phyloP scores from a whole-genome alignment of 2,888 invertebrate genomes.

The Theretra japonica region DNA sequence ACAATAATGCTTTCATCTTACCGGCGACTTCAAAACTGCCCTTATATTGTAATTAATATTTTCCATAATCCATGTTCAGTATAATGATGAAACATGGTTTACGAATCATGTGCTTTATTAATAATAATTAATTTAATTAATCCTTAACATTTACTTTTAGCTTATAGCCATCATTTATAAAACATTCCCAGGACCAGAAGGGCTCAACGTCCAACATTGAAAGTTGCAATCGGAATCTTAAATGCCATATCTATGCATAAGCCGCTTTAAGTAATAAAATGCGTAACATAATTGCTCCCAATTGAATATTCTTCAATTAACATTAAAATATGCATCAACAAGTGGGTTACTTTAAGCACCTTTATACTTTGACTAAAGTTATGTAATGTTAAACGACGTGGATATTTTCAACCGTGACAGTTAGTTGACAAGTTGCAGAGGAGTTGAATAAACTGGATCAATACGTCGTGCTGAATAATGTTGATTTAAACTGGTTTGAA shows the following conservation, averaged over 20 bases:
- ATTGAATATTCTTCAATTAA: slow-evolving; percentile 17
- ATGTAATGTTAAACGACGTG: slow-evolving; percentile 15
- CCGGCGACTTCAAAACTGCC: too few relatives aligned
- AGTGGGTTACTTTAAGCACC: slow-evolving; percentile 26
- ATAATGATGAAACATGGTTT: too few relatives aligned
- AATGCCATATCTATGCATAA: neutral
- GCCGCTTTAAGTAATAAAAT: slow-evolving; percentile 9
- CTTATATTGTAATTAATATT: too few relatives aligned
- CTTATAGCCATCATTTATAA: too few relatives aligned
- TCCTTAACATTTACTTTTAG: too few relatives aligned
- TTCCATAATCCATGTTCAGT: too few relatives aligned
- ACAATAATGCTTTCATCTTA: too few relatives aligned
- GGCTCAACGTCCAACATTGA: neutral
- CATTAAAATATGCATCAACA: slow-evolving; percentile 30
- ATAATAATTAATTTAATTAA: too few relatives aligned
- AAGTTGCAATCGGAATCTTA: neutral
- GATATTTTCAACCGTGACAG: slow-evolving; percentile 20
- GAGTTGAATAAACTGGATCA: slow-evolving; percentile 25
- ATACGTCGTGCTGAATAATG: neutral
- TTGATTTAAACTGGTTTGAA: slow-evolving; percentile 1
- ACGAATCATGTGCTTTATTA: too few relatives aligned
- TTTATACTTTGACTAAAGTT: slow-evolving; percentile 22
- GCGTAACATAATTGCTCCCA: slow-evolving; percentile 13
- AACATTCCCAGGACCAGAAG: neutral
- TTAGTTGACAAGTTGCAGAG: slow-evolving; percentile 20